Base-by-base conservation (phyloP, 1,140 invertebrate species). In the Bombyx mandarina region DNA sequence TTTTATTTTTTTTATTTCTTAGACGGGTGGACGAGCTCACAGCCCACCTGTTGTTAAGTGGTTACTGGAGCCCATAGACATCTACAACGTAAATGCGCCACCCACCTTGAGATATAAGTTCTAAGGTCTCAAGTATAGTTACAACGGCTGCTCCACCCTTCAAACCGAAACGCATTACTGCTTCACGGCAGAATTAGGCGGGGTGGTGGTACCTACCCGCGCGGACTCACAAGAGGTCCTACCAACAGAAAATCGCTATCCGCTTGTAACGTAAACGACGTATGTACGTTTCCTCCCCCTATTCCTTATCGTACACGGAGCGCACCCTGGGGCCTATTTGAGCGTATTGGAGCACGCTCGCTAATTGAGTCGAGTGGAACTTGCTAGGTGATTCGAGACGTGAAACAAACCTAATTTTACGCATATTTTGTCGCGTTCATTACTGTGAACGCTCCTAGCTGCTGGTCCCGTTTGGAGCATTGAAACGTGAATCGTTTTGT, bases 281-380 rank as follows among this genome's bases (percentile, higher is more conserved):
- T 43, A 7, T 45, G 26, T 46, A 47, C 8, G 22, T 46, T 48
- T 47, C 46, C 52, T 51, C 54, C 43, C 43, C 43, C 8, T 56
- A 47, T 59, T 45, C 35, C 52, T 35, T 22, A 52, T 44, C 45
- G 53, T 43, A 62, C 59, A 53, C 43, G 52, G 48, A 50, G 47
- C 26, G 56, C 46, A 57, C 60, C 63, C 52, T 45, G 55, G 60
- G 63, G 60, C 52, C 57, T 57, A 57, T 65, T 62, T 54, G 59
- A 61, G 57, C 47, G 57, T 65, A 65, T 63, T 65, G 50, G 52
- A 62, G 57, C 54, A 54, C 43, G 54, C 47, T 57, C 48, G 53
- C 63, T 65, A 65, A 65, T 65, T 65, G 52, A 65, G 57, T 56
- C 45, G 54, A 55, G 47, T 54, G 45, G 45, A 55, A 55, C 54